Percentiles rank a stretch among this genome's conserved stretches.
Evolutionary conservation across 2,797 vertebrate species (phyloP).

Genomic region (Erpetoichthys calabaricus): DNA sequence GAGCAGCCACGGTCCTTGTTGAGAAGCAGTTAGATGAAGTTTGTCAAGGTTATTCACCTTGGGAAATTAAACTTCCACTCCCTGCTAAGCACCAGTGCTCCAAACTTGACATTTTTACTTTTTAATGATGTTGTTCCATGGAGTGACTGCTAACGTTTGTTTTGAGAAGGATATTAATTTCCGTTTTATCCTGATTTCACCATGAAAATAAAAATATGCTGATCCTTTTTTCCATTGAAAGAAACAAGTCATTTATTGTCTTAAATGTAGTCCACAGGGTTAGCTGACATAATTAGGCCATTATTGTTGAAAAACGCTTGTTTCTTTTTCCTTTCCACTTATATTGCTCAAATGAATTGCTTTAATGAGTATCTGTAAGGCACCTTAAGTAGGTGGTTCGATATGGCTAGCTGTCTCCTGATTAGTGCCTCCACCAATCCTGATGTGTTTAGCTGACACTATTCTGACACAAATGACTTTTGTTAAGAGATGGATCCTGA

Average conservation of each 20-base stretch:
- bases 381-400: slow-evolving; percentile 37
- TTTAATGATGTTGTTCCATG: no score
- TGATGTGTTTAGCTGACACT: slow-evolving; percentile 62
- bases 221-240: no score
- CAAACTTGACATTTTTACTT: no score
- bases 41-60: slow-evolving; percentile 8
- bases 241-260: no score
- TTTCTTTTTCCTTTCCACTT: not conserved
- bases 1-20: not conserved
- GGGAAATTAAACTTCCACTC: not conserved
- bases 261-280: not conserved
- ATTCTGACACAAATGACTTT: slow-evolving; percentile 76
- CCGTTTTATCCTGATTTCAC: no score
- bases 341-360: not conserved
- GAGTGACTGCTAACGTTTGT: no score
- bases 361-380: slow-evolving; percentile 21
- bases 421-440: slow-evolving; percentile 79
- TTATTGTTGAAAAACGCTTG: not conserved
- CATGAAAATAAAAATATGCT: no score
- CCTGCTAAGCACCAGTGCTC: no score
- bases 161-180: no score
- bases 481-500: slow-evolving; percentile 71
- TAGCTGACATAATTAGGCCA: not conserved
- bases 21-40: not conserved
- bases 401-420: slow-evolving; percentile 56